A percentile compares a stretch with the other conserved stretches of the same genome.
Evolutionary conservation across 2,113 vertebrate species (phyloP).

Genomic region (Arizona elegans): DNA sequence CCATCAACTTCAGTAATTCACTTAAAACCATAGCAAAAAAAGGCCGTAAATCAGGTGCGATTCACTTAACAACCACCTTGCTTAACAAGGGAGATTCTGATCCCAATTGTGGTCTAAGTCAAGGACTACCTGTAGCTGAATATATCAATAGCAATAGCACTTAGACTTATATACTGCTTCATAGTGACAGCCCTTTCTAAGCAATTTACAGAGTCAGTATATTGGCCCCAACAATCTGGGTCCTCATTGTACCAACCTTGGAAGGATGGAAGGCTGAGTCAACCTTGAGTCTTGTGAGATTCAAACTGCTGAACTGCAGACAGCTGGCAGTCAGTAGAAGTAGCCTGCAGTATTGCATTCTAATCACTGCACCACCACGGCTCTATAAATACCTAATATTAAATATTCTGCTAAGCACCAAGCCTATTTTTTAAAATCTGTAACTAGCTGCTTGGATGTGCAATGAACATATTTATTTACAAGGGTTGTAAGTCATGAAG

Average conservation of each 20-base stretch:
- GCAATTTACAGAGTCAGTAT: too few relatives aligned
- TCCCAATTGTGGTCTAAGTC: not conserved
- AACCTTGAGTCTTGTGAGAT: too few relatives aligned
- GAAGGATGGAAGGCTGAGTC: too few relatives aligned
- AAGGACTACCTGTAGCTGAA: not conserved
- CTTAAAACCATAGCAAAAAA: not conserved
- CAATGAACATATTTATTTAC: conserved; percentile 29
- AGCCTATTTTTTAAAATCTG: conserved; percentile 39
- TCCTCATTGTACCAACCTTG: too few relatives aligned
- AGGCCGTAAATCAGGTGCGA: not conserved
- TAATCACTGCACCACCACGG: too few relatives aligned
- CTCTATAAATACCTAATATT: not conserved
- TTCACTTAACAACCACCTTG: not conserved
- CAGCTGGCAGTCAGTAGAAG: too few relatives aligned
- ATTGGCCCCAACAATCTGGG: too few relatives aligned
- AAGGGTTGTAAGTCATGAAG: conserved; percentile 62
- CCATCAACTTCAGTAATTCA: not conserved
- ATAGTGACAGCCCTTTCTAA: too few relatives aligned
- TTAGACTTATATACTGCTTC: too few relatives aligned
- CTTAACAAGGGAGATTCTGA: not conserved
- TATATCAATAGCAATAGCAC: not conserved
- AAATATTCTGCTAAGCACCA: conserved; percentile 41
- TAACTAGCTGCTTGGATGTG: conserved; percentile 50
- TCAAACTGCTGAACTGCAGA: too few relatives aligned
- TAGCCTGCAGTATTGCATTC: too few relatives aligned